Evolutionary conservation across 1,140 invertebrate genomes (phyloP).

Genomic region (Drosophila simulans): DNA sequence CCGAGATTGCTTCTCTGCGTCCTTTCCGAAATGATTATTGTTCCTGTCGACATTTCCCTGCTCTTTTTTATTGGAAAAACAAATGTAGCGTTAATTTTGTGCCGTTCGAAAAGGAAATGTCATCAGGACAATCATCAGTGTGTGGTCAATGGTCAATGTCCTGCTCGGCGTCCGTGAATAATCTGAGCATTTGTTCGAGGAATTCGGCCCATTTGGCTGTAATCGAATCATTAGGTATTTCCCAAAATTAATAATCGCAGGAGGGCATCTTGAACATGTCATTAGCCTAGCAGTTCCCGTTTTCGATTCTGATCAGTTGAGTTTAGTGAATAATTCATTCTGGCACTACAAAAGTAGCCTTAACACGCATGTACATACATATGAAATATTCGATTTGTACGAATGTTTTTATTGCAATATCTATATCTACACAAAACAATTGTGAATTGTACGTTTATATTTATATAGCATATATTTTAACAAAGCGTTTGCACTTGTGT

Average conservation of each 20-base stretch:
- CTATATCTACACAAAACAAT: no score
- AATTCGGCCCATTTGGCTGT: constrained; percentile 40
- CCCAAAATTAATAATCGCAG: constrained; percentile 28
- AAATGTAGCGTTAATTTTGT: constrained; percentile 53
- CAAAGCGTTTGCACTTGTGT: no score
- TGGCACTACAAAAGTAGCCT: not conserved
- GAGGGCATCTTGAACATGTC: constrained; percentile 13
- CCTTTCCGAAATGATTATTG: constrained; percentile 35
- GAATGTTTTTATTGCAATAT: no score
- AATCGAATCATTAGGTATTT: constrained; percentile 27
- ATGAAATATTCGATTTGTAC: no score
- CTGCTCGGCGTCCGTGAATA: constrained; percentile 37
- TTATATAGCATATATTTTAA: no score
- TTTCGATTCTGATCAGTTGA: not conserved
- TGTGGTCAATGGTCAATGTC: constrained; percentile 38
- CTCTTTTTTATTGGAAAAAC: constrained; percentile 32
- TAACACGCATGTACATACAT: no score
- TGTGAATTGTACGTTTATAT: no score
- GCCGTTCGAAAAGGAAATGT: constrained; percentile 52
- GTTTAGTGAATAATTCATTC: not conserved
- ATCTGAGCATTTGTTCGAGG: constrained; percentile 36
- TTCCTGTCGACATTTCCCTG: constrained; percentile 12
- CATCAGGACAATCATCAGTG: constrained; percentile 47
- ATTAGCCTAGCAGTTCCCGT: not conserved
- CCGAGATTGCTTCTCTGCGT: constrained; percentile 18